Base-by-base conservation (phyloP, 1,140 invertebrate genomes). In the Melitaea cinxia region DNA sequence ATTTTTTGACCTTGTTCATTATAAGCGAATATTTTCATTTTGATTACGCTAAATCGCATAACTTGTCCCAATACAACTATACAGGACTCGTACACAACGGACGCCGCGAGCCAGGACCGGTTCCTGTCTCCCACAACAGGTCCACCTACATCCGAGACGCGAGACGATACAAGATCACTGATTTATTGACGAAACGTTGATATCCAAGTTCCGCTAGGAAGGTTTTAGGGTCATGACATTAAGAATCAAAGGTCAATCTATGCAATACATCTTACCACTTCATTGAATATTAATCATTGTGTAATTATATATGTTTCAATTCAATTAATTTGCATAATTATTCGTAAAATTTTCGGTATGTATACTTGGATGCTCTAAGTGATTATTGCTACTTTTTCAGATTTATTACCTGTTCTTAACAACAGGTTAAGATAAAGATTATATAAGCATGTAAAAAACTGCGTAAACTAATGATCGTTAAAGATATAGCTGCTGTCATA, bases 61-160 rank as follows among this genome's bases (percentile, higher is more conserved):
- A 14, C 33, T 53, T 45, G 47, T 35, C 10, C 49, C 35, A 21
- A 53, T n/a, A 54, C 2, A 30, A 55, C 2, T 14, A 24, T 21
- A 14, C 60, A 33, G 60, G 24, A 55, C 14, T 15, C 15, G 9
- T 37, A 54, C 14, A 23, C 23, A 19, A 30, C 56, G 56, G 39
- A 49, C 42, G 55, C 47, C 26, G 49, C 33, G 33, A 33, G 9
- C 49, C 37, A 9, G 47, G 54, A 70, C 55, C 64, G 58, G 64
- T 70, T 66, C 56, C 35, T 17, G 42, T 14, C 39, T 15, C 61
- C n/a, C 26, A 28, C 39, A 37, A 64, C 64, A 37, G 23, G 65
- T 68, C 57, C 69, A 65, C 69, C 65, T 64, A 68, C 69, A 61
- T 58, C 45, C 55, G 58, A 21, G 30, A 37, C 37, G n/a, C 61